Percentiles rank a stretch among this genome's conserved stretches.
Evolutionary conservation across 2,113 vertebrate genomes (phyloP).

Genomic region (Hepsetus odoe): DNA sequence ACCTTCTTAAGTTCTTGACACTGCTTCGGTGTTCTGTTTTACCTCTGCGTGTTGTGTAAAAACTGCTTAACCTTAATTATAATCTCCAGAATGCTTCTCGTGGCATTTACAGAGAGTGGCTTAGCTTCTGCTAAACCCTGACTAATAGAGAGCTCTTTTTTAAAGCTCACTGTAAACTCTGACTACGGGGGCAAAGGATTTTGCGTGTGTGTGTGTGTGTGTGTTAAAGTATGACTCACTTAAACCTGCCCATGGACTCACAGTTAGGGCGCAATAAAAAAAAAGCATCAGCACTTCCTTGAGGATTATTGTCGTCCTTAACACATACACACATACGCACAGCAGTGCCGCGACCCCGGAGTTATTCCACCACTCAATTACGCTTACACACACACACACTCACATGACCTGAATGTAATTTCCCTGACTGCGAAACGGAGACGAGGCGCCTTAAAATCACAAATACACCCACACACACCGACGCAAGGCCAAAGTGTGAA

Average conservation of each 20-base stretch:
- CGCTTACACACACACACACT: neutral
- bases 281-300: conserved; percentile 25
- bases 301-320: neutral
- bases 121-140: neutral
- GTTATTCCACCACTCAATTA: neutral
- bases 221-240: conserved; percentile 5
- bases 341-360: neutral
- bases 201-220: neutral
- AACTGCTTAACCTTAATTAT: neutral
- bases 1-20: no score
- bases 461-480: neutral
- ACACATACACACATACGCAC: neutral
- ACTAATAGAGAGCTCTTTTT: neutral
- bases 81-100: neutral
- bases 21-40: no score
- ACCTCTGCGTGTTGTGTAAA: neutral
- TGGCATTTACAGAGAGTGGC: neutral
- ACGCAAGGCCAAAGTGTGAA: neutral
- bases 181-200: neutral
- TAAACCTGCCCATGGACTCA: conserved; percentile 17
- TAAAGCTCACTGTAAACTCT: neutral
- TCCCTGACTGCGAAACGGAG: neutral
- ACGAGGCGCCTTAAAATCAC: neutral
- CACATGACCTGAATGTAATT: neutral
- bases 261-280: conserved; percentile 24